These are phyloP conservation scores for Thelaira solivaga DNA, from an alignment of 2,888 invertebrate species.

Conservation along the genomic window DNA sequence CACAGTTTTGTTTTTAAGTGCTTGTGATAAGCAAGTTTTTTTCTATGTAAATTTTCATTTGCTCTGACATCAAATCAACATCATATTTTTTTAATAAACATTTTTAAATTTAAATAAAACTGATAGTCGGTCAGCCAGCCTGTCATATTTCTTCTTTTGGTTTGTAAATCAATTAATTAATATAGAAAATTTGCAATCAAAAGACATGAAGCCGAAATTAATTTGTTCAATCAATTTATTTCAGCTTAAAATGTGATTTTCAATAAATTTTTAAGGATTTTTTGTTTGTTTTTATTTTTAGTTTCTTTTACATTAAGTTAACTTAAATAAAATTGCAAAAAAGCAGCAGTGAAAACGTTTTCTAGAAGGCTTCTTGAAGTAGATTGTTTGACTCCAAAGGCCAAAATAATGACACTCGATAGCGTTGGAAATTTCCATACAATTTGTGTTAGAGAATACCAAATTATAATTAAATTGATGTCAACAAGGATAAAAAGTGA, in stretches of 20 bases:
- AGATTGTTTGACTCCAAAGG: no score
- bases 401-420: no score
- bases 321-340: no score
- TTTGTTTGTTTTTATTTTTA: not conserved
- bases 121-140: not conserved
- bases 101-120: not conserved
- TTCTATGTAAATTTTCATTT: slow-evolving; percentile 42
- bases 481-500: no score
- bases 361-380: no score
- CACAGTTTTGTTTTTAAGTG: slow-evolving; percentile 1
- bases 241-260: not conserved
- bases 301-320: no score
- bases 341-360: no score
- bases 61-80: not conserved
- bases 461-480: no score
- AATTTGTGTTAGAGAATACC: no score
- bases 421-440: no score
- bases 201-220: not conserved
- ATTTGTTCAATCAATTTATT: slow-evolving; percentile 13
- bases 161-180: slow-evolving; percentile 24
- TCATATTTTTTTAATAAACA: not conserved
- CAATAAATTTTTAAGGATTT: not conserved
- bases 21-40: not conserved
- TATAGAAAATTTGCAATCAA: not conserved
- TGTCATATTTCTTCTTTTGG: not conserved